Conservation (phyloP, 2,888 invertebrate species). For the Rhimphoctona megacephalus region DNA sequence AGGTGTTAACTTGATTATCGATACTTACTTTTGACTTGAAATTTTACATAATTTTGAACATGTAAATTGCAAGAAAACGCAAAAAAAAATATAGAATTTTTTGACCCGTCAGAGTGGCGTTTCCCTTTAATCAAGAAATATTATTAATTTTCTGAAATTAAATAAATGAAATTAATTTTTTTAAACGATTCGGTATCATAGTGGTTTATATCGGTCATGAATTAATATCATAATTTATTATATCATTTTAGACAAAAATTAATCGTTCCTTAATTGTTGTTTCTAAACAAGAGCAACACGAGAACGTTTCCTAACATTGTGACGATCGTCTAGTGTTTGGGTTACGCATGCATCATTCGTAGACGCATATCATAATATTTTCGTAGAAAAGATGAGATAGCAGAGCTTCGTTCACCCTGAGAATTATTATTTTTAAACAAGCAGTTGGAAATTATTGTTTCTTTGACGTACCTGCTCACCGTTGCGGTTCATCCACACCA, state of each 20-base stretch:
- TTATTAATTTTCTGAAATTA: too few species aligned
- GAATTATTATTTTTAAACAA: constrained; percentile 3
- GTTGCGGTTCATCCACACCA: constrained; percentile 44
- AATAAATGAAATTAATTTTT: too few species aligned
- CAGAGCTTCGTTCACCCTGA: background rate
- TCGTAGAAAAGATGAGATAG: constrained; percentile 2
- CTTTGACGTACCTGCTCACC: constrained; percentile 5
- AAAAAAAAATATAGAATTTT: too few species aligned
- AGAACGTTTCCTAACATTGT: background rate
- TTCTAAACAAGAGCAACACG: background rate
- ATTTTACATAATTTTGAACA: too few species aligned
- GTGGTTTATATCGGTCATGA: background rate
- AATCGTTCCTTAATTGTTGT: background rate
- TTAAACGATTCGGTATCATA: background rate
- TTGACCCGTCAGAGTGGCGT: too few species aligned
- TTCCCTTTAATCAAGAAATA: too few species aligned
- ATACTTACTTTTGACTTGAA: too few species aligned
- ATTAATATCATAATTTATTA: background rate
- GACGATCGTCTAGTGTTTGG: background rate
- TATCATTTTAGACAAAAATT: background rate
- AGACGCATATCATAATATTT: constrained; percentile 4
- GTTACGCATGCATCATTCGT: constrained; percentile 8
- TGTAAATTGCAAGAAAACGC: too few species aligned
- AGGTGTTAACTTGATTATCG: too few species aligned
- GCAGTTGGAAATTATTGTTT: background rate